These are phyloP conservation scores for Gisinianus flammeolus DNA, from an alignment of 2,888 invertebrate genomes.

Conservation along the genomic window DNA sequence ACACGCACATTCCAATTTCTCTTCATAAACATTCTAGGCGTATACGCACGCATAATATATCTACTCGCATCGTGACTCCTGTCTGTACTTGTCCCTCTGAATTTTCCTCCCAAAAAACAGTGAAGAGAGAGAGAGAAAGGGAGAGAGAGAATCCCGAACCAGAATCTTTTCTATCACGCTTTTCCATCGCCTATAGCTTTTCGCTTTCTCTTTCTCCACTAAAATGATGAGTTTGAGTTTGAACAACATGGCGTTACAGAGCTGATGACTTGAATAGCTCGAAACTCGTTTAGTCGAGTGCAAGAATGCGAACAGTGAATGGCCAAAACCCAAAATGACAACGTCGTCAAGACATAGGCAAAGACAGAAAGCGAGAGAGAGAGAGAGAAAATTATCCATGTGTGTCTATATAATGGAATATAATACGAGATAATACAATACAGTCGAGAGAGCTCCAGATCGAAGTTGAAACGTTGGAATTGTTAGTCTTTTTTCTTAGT, in stretches of 20 bases:
- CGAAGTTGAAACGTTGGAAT: not conserved
- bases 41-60: too few relatives aligned
- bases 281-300: too few relatives aligned
- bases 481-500: not conserved
- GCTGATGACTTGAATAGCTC: too few relatives aligned
- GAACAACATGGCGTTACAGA: too few relatives aligned
- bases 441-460: not conserved
- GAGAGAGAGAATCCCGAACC: not conserved
- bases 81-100: not conserved
- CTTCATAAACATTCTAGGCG: not conserved
- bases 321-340: too few relatives aligned
- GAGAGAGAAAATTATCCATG: not conserved
- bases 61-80: too few relatives aligned
- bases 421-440: not conserved
- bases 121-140: not conserved
- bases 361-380: too few relatives aligned
- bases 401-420: not conserved
- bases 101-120: not conserved
- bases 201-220: not conserved
- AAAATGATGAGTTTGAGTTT: too few relatives aligned
- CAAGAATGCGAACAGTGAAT: not conserved
- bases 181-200: not conserved
- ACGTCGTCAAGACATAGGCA: not conserved
- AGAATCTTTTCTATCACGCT: not conserved
- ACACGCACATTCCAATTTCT: not conserved